Percentiles rank a stretch among this genome's conserved stretches.
Evolutionary conservation across 1,140 invertebrate species (phyloP).

Genomic region (Thereuonema tuberculata): DNA sequence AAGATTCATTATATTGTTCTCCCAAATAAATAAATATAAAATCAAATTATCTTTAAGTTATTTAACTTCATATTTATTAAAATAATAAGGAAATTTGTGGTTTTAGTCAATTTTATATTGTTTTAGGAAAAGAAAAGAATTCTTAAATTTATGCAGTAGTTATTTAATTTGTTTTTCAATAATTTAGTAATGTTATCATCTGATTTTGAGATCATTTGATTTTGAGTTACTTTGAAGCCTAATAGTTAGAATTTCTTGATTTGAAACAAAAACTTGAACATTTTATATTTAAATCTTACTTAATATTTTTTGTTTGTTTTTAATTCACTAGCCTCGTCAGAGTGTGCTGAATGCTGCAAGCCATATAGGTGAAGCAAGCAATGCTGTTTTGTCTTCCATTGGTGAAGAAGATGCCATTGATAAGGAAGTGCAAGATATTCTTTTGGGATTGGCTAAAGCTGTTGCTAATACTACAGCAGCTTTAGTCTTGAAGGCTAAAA

Average conservation of each 20-base stretch:
- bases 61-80: no score
- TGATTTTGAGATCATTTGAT: background rate
- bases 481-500: constrained; percentile 86
- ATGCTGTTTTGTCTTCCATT: constrained; percentile 83
- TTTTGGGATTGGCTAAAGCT: constrained; percentile 79
- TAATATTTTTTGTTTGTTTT: no score
- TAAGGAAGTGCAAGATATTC: constrained; percentile 48
- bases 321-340: constrained; percentile 56
- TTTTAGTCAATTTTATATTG: no score
- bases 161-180: constrained; percentile 9
- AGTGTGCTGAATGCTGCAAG: constrained; percentile 86
- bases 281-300: no score
- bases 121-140: no score
- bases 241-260: no score
- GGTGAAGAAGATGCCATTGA: constrained; percentile 70
- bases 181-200: background rate
- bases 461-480: constrained; percentile 94
- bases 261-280: no score
- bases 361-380: constrained; percentile 87
- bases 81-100: no score
- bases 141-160: constrained; percentile 1
- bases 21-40: no score
- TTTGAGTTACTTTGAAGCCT: no score
- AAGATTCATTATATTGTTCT: no score
- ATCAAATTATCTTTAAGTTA: no score